Conservation (phyloP, 2,113 vertebrate species). For the Bos javanicus region DNA sequence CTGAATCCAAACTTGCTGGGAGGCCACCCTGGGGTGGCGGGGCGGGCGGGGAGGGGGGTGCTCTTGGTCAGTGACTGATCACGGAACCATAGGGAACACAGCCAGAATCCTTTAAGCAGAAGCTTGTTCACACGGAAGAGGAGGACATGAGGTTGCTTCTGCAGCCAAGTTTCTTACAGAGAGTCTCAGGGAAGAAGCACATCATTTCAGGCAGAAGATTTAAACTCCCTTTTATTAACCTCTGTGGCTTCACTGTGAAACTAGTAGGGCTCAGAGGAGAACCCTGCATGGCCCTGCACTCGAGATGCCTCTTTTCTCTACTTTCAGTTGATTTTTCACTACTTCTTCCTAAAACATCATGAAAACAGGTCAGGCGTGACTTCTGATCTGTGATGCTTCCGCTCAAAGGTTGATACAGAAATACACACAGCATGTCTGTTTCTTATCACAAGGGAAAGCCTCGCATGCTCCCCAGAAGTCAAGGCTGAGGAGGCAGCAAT, state of each 20-base stretch:
- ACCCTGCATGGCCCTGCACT: background rate
- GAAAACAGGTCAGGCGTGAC: constrained; percentile 39
- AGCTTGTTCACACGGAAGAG: background rate
- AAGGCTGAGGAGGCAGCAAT: background rate
- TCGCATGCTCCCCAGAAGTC: background rate
- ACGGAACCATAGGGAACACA: background rate
- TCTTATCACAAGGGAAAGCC: constrained; percentile 19
- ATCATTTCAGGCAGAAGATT: constrained; percentile 38
- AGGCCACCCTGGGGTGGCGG: background rate
- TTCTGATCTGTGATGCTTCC: background rate
- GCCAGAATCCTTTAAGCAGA: background rate
- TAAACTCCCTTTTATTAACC: constrained; percentile 47
- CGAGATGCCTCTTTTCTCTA: background rate
- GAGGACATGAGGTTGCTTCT: background rate
- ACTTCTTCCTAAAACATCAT: background rate
- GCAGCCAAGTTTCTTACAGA: background rate
- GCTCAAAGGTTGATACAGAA: background rate
- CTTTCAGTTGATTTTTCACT: background rate
- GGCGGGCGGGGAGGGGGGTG: background rate
- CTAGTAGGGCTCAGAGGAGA: background rate
- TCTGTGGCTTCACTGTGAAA: constrained; percentile 23
- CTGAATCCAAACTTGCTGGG: background rate
- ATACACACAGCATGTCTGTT: background rate
- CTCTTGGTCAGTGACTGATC: background rate
- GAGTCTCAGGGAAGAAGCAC: background rate